These are phyloP conservation scores for Solenodon paradoxus DNA, from an alignment of 2,113 vertebrate genomes.

Conservation along the genomic window DNA sequence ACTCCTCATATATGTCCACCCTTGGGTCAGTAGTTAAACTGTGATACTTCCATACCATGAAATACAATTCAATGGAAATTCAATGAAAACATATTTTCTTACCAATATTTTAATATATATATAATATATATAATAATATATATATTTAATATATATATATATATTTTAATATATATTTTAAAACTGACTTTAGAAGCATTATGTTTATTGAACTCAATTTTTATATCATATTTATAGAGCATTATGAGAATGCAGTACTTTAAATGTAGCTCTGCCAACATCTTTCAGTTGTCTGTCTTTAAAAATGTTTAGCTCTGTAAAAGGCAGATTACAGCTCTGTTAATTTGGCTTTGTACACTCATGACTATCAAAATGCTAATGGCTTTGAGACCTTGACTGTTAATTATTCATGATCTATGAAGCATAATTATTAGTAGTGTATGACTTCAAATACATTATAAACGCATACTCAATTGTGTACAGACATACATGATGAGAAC, in stretches of 20 bases:
- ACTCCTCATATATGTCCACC: neutral
- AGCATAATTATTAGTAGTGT: neutral
- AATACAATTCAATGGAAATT: too few species aligned
- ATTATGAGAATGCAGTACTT: neutral
- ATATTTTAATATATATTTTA: neutral
- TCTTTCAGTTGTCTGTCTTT: neutral
- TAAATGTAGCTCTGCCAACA: neutral
- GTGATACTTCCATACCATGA: neutral
- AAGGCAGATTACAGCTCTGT: neutral
- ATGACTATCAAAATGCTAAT: neutral
- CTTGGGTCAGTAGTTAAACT: neutral
- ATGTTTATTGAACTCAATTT: neutral
- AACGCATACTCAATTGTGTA: neutral
- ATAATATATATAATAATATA: too few species aligned
- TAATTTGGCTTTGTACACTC: neutral
- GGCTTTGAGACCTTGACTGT: neutral
- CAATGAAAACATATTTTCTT: neutral
- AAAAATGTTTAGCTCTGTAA: neutral
- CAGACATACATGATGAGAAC: neutral
- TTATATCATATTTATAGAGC: neutral
- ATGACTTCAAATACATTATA: neutral
- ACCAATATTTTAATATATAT: neutral
- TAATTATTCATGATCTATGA: neutral
- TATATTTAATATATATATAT: too few species aligned
- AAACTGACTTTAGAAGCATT: neutral